These are phyloP conservation scores for Onychomys arenicola DNA, from an alignment of 2,797 vertebrate genomes.

Conservation along the genomic window DNA sequence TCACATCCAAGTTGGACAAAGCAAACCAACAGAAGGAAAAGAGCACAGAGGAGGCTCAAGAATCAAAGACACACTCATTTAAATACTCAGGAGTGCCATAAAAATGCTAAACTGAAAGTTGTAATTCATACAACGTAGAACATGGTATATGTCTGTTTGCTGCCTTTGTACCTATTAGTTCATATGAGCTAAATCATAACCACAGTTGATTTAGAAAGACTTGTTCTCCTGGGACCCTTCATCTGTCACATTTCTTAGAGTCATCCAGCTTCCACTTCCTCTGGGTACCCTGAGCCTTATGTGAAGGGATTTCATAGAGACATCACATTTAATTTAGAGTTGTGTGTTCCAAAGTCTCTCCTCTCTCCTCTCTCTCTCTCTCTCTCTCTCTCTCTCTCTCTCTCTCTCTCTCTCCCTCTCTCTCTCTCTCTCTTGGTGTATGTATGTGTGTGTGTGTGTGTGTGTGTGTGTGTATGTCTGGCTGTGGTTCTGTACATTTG, in stretches of 20 bases:
- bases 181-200: background rate
- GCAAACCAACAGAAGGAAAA: background rate
- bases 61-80: background rate
- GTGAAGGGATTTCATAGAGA: background rate
- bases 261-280: background rate
- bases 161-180: background rate
- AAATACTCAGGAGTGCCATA: background rate
- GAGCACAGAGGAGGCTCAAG: background rate
- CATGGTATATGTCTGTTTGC: background rate
- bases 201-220: background rate
- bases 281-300: background rate
- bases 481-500: background rate
- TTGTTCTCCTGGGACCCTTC: background rate
- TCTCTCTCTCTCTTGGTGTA: too few species aligned
- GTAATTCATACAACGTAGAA: background rate
- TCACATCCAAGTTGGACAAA: background rate
- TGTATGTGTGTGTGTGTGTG: background rate
- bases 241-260: background rate
- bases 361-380: too few species aligned
- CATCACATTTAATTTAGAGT: background rate
- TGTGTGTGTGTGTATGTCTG: background rate
- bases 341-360: background rate
- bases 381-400: too few species aligned
- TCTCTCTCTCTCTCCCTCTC: too few species aligned
- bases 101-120: background rate